phyloP scores from a whole-genome alignment of 2,888 invertebrate species.

The Caenorhabditis japonica region DNA sequence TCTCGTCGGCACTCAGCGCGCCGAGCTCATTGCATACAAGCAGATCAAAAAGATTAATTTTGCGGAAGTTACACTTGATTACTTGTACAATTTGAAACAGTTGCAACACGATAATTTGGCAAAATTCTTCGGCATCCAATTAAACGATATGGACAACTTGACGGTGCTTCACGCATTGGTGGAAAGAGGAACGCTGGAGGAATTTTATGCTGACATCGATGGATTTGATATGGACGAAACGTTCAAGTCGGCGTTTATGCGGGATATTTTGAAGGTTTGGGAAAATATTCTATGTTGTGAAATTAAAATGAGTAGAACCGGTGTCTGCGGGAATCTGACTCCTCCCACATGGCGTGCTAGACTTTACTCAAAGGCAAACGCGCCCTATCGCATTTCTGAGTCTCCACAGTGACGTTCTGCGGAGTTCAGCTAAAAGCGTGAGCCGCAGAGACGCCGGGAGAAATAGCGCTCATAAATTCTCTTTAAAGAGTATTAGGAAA shows the following conservation, averaged over 20 bases:
- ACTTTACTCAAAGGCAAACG: too few relatives aligned
- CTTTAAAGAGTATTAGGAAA: too few relatives aligned
- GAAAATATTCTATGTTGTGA: too few relatives aligned
- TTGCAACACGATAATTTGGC: slow-evolving; percentile 71
- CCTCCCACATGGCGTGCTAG: too few relatives aligned
- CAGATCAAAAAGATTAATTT: slow-evolving; percentile 64
- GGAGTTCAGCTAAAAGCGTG: too few relatives aligned
- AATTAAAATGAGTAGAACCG: too few relatives aligned
- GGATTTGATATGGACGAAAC: slow-evolving; percentile 72
- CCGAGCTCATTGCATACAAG: slow-evolving; percentile 68
- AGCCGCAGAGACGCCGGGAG: too few relatives aligned
- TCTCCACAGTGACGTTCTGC: too few relatives aligned
- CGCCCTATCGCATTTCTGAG: too few relatives aligned
- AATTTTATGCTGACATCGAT: slow-evolving; percentile 61
- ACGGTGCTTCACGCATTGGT: slow-evolving; percentile 67
- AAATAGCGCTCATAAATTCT: too few relatives aligned
- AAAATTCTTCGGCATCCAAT: slow-evolving; percentile 65
- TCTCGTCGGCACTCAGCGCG: slow-evolving; percentile 66
- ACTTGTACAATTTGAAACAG: slow-evolving; percentile 67
- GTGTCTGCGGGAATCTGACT: too few relatives aligned
- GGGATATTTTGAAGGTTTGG: slow-evolving; percentile 68
- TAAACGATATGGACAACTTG: slow-evolving; percentile 68
- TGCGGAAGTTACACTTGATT: slow-evolving; percentile 58
- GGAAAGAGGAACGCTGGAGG: slow-evolving; percentile 71
- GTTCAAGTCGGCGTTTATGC: slow-evolving; percentile 73